These are phyloP conservation scores for Petroica traversi DNA, from an alignment of 2,113 vertebrate genomes.

Conservation along the genomic window DNA sequence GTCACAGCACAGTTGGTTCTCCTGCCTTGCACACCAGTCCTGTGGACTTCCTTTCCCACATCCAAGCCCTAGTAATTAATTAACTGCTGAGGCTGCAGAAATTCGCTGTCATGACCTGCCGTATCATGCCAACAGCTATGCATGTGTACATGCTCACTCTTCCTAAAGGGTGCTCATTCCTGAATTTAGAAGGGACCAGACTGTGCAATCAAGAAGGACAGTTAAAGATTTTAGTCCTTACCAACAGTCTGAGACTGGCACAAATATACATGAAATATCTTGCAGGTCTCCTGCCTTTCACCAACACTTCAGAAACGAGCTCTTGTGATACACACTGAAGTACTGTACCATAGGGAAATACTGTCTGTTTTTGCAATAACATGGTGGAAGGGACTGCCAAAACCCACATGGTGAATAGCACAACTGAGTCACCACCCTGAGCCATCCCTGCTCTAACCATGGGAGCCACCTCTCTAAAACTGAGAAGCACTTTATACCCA, in stretches of 20 bases:
- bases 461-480: neutral
- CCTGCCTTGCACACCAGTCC: neutral
- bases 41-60: neutral
- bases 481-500: neutral
- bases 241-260: neutral
- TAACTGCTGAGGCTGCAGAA: neutral
- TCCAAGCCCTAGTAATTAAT: neutral
- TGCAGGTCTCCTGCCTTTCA: neutral
- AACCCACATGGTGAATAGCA: neutral
- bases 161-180: neutral
- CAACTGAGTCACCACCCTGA: neutral
- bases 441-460: neutral
- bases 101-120: neutral
- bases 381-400: neutral
- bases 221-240: neutral
- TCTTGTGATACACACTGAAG: neutral
- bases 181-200: neutral
- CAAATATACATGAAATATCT: neutral
- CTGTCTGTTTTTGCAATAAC: neutral
- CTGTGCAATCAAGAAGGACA: neutral
- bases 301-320: neutral
- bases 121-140: neutral
- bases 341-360: neutral
- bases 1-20: fast-evolving
- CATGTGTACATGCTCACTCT: neutral